phyloP scores from a whole-genome alignment of 2,113 vertebrate species.

The Protobothrops flavoviridis region DNA sequence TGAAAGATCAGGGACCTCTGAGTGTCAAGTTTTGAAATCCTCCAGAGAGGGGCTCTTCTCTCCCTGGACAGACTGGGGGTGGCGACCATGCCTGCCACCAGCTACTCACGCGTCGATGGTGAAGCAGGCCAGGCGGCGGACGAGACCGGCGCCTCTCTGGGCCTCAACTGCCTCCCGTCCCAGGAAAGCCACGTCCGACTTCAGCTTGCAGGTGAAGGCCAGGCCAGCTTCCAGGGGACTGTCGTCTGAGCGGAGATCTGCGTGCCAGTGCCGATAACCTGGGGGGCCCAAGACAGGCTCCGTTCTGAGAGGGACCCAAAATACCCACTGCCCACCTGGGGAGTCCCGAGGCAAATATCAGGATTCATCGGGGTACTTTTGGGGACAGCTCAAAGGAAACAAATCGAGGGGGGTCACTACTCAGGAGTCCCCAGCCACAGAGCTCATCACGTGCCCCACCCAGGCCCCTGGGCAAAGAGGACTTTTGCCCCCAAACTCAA shows the following conservation, averaged over 20 bases:
- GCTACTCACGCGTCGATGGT: conserved; percentile 84
- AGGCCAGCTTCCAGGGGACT: conserved; percentile 89
- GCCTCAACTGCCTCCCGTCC: conserved; percentile 83
- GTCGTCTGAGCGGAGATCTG: conserved; percentile 88
- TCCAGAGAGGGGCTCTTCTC: background rate
- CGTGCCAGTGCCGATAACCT: conserved; percentile 97
- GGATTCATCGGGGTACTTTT: no score
- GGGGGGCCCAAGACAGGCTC: background rate
- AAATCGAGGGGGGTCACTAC: background rate
- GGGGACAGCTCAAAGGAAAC: background rate
- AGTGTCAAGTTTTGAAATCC: background rate
- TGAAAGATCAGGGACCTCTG: background rate
- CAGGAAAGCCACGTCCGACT: conserved; percentile 80
- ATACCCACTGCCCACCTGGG: background rate
- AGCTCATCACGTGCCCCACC: background rate
- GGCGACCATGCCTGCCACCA: background rate
- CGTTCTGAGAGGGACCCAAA: background rate
- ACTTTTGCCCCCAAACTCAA: no score
- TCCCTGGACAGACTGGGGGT: background rate
- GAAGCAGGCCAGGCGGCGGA: conserved; percentile 86
- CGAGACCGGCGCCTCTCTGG: conserved; percentile 81
- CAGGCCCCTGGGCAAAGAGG: background rate
- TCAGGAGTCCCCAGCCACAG: background rate
- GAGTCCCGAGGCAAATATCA: background rate
- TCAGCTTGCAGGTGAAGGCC: conserved; percentile 94